Evolutionary conservation across 2,113 vertebrate genomes (phyloP), one percentile per base, ranked within the genome.

Genomic region (Pygoscelis antarcticus): DNA sequence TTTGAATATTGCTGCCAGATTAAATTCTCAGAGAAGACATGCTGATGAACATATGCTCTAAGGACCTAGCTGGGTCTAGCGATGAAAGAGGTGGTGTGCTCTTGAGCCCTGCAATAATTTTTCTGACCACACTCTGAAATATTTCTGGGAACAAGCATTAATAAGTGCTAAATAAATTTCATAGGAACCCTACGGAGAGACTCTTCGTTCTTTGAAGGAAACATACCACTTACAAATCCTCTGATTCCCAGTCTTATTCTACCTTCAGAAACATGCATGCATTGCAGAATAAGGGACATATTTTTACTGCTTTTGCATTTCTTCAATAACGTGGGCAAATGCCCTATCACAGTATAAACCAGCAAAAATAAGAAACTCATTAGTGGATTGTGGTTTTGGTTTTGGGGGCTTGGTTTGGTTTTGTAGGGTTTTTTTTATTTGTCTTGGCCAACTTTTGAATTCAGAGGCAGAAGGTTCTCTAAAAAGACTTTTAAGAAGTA

Each of bases 241-340:
- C 30, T 64, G 12, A 49, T 74, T 78, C 7, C 47, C 34, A 27
- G 0, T 46, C 42, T 38, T 19, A 60, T 44, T 83, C 49, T 8
- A 58, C 8, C n/a, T n/a, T 30, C 8, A 81, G 27, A 80, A 72
- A 83, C 7, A 44, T 5, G 1, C 1, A 32, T 27, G 17, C 11
- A 55, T 20, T 75, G 23, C 9, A 71, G 25, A 91, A 78, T 12
- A 38, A 68, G 15, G 4, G 9, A 81, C 20, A 38, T 46, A 69
- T 55, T 95, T 91, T 93, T 80, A 75, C 36, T 88, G 82, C 34
- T 92, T 77, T 91, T 14, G 11, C 44, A 71, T 87, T 93, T 94
- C 77, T 93, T 89, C 49, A 94, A 32, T 60, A 71, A 16, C 9
- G 14, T 25, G 27, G 36, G 40, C 5, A 83, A 95, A 77, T 34